These are phyloP conservation scores for Oreochromis tanganicae DNA, from an alignment of 2,113 vertebrate species.

Conservation along the genomic window DNA sequence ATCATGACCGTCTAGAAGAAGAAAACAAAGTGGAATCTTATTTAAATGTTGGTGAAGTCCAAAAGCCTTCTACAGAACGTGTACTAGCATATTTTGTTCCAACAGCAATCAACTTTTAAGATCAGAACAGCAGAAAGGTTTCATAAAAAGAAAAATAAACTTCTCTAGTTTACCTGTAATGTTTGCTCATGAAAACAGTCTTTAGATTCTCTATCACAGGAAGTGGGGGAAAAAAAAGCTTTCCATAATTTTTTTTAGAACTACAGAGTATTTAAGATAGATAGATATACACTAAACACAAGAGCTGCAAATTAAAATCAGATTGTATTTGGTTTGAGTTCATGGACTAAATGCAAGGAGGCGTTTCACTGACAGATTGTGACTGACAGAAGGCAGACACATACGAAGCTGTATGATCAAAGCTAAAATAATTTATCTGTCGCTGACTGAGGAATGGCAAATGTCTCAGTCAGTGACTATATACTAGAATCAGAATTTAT, in stretches of 20 bases:
- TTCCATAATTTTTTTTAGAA: background rate
- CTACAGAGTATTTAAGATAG: too few relatives aligned
- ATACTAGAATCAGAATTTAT: background rate
- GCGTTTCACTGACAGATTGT: background rate
- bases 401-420: background rate
- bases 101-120: background rate
- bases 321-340: background rate
- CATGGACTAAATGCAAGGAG: background rate
- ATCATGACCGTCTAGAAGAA: slow-evolving; percentile 84
- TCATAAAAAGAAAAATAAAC: background rate
- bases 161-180: background rate
- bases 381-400: background rate
- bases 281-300: too few relatives aligned
- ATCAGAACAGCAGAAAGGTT: background rate
- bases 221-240: fast-evolving
- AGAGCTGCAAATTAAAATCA: background rate
- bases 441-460: background rate
- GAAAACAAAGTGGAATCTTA: background rate
- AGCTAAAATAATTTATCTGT: background rate
- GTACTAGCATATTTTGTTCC: background rate
- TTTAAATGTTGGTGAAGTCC: background rate
- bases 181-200: background rate
- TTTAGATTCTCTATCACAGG: background rate
- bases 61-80: background rate
- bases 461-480: background rate